A percentile compares a stretch with the other conserved stretches of the same genome.
phyloP scores from a whole-genome alignment of 2,113 vertebrate species.

The Psettodes erumei region DNA sequence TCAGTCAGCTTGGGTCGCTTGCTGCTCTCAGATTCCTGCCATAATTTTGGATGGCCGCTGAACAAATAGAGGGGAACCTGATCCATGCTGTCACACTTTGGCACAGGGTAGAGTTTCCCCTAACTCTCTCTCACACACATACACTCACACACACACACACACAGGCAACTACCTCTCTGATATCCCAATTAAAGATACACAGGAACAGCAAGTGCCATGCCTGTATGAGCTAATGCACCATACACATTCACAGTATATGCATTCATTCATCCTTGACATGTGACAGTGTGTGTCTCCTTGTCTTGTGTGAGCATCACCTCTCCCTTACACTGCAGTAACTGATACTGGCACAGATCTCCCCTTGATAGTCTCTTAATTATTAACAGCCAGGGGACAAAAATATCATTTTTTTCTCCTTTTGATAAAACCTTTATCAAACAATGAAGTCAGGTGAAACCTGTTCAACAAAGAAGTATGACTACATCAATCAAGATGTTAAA shows the following conservation, averaged over 20 bases:
- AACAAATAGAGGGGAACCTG: conserved; percentile 56
- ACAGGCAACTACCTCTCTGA: conserved; percentile 20
- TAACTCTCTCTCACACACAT: conserved; percentile 11
- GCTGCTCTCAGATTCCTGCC: conserved; percentile 50
- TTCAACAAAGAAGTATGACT: not conserved
- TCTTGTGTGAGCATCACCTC: conserved; percentile 8
- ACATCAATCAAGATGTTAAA: not conserved
- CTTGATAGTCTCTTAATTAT: conserved; percentile 23
- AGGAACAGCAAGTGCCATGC: conserved; percentile 3
- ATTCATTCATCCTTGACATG: too few species aligned
- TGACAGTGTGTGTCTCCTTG: not conserved
- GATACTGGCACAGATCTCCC: conserved; percentile 27
- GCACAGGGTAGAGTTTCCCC: conserved; percentile 45
- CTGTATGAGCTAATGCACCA: conserved; percentile 11
- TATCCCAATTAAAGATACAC: conserved; percentile 30
- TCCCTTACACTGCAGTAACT: conserved; percentile 28
- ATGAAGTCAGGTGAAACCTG: conserved; percentile 29
- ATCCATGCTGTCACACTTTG: conserved; percentile 56
- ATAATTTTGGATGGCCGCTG: conserved; percentile 52
- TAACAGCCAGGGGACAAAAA: conserved; percentile 5
- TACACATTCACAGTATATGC: not conserved
- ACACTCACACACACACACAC: not conserved
- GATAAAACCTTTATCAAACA: not conserved
- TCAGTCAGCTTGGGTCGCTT: conserved; percentile 4
- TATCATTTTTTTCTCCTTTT: not conserved